phyloP scores from a whole-genome alignment of 2,888 invertebrate species.

The Luperina testacea region DNA sequence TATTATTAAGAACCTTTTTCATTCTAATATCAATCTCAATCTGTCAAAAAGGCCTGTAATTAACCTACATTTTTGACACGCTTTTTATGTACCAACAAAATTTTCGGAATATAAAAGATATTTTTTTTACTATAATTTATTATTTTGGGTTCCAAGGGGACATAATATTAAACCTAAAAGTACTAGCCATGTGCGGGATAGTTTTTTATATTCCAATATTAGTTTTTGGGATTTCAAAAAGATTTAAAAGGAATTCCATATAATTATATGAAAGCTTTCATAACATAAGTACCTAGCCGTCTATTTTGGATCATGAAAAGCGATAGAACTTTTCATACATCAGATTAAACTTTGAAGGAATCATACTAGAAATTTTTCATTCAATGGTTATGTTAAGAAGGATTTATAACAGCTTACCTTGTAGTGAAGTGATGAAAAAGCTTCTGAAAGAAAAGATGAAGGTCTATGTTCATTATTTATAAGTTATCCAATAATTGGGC shows the following conservation, averaged over 20 bases:
- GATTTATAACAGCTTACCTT: not conserved
- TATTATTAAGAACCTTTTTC: not conserved
- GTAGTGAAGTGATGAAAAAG: not conserved
- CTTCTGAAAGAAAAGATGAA: too few species aligned
- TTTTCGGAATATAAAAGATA: not conserved
- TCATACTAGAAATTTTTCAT: not conserved
- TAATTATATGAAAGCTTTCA: too few species aligned
- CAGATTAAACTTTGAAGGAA: not conserved
- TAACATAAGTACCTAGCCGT: too few species aligned
- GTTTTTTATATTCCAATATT: slow-evolving; percentile 29
- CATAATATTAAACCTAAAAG: not conserved
- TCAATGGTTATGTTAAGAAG: not conserved
- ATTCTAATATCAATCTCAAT: not conserved
- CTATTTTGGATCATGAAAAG: not conserved
- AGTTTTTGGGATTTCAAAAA: not conserved
- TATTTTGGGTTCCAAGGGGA: not conserved
- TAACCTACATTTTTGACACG: not conserved
- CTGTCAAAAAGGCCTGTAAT: not conserved
- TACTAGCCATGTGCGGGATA: not conserved
- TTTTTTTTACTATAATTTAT: not conserved
- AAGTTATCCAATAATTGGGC: not conserved
- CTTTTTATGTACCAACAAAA: not conserved
- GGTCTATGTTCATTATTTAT: not conserved
- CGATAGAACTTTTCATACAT: not conserved
- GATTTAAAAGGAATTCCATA: too few species aligned